These are phyloP conservation scores for Gracilinanus agilis DNA, from an alignment of 2,113 vertebrate genomes.

Conservation along the genomic window DNA sequence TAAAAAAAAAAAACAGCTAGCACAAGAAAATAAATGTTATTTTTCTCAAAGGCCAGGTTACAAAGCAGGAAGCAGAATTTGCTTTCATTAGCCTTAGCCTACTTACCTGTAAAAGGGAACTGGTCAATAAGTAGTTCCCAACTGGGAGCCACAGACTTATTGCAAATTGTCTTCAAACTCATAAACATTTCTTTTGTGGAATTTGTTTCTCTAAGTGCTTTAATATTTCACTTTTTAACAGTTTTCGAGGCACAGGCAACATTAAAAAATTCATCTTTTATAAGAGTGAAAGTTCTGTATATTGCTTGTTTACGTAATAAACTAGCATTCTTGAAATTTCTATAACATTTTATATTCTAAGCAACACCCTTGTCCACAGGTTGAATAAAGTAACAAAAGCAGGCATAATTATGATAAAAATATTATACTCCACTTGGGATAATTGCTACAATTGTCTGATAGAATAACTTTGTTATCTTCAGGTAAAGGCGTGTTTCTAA, in stretches of 20 bases:
- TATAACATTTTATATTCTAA: no score
- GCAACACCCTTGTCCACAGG: no score
- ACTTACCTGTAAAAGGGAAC: background rate
- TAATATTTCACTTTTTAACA: conserved; percentile 53
- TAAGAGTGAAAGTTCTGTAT: background rate
- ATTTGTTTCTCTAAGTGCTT: conserved; percentile 55
- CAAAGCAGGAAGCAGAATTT: background rate
- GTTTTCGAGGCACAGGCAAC: conserved; percentile 26
- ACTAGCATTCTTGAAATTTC: no score
- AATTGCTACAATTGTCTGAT: background rate
- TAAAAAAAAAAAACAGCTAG: background rate
- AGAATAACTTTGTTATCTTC: background rate
- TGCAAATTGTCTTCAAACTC: background rate
- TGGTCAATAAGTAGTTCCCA: background rate
- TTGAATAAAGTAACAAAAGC: background rate
- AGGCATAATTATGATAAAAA: background rate
- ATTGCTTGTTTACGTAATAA: no score
- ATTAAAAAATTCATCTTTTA: conserved; percentile 35
- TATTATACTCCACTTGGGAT: background rate
- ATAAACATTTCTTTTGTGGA: background rate
- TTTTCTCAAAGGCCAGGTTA: background rate
- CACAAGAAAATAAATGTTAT: background rate
- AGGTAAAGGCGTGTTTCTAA: background rate
- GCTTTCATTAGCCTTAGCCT: background rate
- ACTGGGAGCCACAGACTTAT: background rate